Base-by-base conservation (phyloP, 2,888 invertebrate species). In the Drosophila demipolita region DNA sequence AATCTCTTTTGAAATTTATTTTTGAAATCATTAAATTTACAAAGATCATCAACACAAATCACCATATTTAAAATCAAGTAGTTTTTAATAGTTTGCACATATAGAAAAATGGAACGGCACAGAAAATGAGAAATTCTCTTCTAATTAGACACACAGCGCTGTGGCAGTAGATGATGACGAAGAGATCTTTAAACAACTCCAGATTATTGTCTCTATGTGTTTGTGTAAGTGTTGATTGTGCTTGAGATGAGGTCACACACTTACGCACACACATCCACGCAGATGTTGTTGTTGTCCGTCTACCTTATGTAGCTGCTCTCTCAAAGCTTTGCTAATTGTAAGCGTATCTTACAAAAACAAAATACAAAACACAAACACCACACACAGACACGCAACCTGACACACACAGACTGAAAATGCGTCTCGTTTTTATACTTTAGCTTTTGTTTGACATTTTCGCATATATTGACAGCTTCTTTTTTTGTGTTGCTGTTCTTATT, bases 171-270 rank as follows among this genome's bases (percentile, higher is more conserved):
- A 45, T 20, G 40, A 40, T 38, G 33, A 20, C 23, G 23, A 45
- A 23, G 45, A 45, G 50, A 62, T 64, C 53, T 57, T 58, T 33
- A 49, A 48, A 36, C 53, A 60, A 60, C 29, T 40, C 33, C 29
- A 67, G 58, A 33, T 36, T 52, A 38, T 54, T 29, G n/a, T 55
- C 35, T 65, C 48, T 52, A 33, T 54, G n/a, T 38, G 48, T 49
- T 33, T 64, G 17, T 55, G 45, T 62, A 23, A 50, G 8, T 63
- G 50, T 48, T 45, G 54, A 49, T 33, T 58, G 65, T 52, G 59
- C 53, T 59, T 66, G 80, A 80, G 87, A 87, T 84, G 87, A 87
- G 78, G 78, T 74, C 83, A 78, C 67, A 73, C 73, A 69, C 54
- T 59, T 63, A 29, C 67, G n/a, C 83, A 75, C 60, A 72, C 71